Conservation (phyloP, 2,797 vertebrate species). For the Erpetoichthys calabaricus region DNA sequence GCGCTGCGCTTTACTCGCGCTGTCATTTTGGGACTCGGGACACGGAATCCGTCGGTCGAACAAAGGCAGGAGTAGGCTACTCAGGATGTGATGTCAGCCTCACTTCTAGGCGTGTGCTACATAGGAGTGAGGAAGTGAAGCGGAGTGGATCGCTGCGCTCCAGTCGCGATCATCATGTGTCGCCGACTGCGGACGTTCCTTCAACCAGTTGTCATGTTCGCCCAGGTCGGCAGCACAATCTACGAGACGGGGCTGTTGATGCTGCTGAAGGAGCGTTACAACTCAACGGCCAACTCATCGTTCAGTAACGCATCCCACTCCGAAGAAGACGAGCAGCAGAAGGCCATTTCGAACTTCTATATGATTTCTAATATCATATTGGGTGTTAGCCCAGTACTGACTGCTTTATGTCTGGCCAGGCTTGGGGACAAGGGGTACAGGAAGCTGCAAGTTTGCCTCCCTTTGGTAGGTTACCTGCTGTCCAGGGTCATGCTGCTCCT, state of each 20-base stretch:
- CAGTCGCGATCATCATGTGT: no score
- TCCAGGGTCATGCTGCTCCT: constrained; percentile 43
- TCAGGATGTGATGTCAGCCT: no score
- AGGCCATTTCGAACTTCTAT: constrained; percentile 51
- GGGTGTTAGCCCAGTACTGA: constrained; percentile 43
- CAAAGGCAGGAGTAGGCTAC: no score
- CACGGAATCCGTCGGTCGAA: no score
- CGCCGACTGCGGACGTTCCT: constrained; percentile 28
- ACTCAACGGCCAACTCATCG: constrained; percentile 11
- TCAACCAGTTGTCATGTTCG: constrained; percentile 42
- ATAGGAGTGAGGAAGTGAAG: no score
- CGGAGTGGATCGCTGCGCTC: no score
- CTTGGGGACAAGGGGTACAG: constrained; percentile 42
- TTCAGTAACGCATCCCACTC: background rate
- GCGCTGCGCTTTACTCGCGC: no score
- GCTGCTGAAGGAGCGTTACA: constrained; percentile 46
- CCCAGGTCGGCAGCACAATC: constrained; percentile 46
- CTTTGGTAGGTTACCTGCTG: constrained; percentile 47
- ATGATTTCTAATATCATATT: constrained; percentile 48
- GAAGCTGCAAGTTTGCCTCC: constrained; percentile 45
- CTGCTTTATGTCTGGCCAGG: constrained; percentile 43
- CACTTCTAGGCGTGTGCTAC: no score
- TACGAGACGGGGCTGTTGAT: constrained; percentile 48
- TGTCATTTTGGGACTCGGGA: no score
- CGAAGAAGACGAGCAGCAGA: constrained; percentile 37